Percentiles rank a stretch among this genome's conserved stretches.
These are phyloP conservation scores for Doryteuthis pealeii DNA, from an alignment of 1,140 invertebrate genomes.

Conservation along the genomic window DNA sequence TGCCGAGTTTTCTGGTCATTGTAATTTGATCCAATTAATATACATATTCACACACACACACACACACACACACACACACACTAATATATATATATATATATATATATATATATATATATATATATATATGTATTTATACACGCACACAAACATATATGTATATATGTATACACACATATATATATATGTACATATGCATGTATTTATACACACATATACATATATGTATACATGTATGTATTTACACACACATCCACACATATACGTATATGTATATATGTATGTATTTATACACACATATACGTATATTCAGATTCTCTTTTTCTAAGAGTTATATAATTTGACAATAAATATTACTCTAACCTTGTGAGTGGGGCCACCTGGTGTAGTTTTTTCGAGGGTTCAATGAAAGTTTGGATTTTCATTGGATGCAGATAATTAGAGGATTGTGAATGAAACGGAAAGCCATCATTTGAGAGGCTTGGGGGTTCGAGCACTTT, in stretches of 20 bases:
- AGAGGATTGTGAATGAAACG: too few relatives aligned
- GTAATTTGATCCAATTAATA: too few relatives aligned
- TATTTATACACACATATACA: background rate
- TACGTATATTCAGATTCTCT: background rate
- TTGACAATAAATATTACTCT: too few relatives aligned
- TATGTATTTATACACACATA: slow-evolving; percentile 7
- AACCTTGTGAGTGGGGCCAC: too few relatives aligned
- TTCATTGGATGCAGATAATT: too few relatives aligned
- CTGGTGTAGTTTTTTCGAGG: too few relatives aligned
- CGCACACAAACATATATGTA: background rate
- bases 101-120: background rate
- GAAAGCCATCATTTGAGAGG: too few relatives aligned
- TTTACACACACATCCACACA: background rate
- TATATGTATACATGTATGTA: background rate
- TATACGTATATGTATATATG: background rate
- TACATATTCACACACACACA: slow-evolving; percentile 1
- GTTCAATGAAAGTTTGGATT: too few relatives aligned
- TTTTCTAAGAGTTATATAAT: too few relatives aligned
- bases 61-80: slow-evolving; percentile 9
- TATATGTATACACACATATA: background rate
- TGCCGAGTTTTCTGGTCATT: too few relatives aligned
- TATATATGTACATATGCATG: background rate
- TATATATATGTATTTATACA: background rate
- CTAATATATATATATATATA: background rate
- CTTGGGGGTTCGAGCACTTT: too few relatives aligned